Percentiles rank a stretch among this genome's conserved stretches.
Conservation (phyloP, 1,140 invertebrate species). For the Magallana gigas region DNA sequence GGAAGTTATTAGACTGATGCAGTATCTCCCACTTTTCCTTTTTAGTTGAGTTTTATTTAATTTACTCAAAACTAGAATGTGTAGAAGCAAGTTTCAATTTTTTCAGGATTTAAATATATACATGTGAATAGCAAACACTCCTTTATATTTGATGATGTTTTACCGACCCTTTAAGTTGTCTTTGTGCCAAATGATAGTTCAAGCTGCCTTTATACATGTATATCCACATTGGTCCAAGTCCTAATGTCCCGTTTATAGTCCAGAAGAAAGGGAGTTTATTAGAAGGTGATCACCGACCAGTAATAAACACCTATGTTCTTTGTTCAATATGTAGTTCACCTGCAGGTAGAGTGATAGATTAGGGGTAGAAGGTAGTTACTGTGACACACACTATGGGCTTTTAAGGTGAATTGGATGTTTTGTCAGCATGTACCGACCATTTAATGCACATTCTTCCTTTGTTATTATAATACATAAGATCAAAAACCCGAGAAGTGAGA, state of each 20-base stretch:
- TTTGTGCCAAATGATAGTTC: no score
- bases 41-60: no score
- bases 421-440: neutral
- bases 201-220: neutral
- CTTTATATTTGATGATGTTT: no score
- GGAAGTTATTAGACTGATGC: neutral
- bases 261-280: conserved; percentile 11
- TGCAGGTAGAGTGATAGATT: conserved; percentile 8
- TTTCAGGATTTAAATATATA: no score
- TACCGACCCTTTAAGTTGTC: no score
- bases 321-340: neutral
- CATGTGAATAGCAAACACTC: no score
- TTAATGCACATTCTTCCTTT: neutral
- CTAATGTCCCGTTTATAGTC: neutral
- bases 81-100: no score
- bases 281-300: neutral
- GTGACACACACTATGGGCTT: neutral
- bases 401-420: neutral
- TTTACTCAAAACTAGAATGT: no score
- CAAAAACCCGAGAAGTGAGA: no score
- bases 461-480: no score
- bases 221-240: neutral
- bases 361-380: conserved; percentile 3
- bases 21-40: no score
- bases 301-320: neutral